Evolutionary conservation across 2,797 vertebrate genomes (phyloP), one percentile per base, ranked within the genome.

Genomic region (Notolabrus celidotus): DNA sequence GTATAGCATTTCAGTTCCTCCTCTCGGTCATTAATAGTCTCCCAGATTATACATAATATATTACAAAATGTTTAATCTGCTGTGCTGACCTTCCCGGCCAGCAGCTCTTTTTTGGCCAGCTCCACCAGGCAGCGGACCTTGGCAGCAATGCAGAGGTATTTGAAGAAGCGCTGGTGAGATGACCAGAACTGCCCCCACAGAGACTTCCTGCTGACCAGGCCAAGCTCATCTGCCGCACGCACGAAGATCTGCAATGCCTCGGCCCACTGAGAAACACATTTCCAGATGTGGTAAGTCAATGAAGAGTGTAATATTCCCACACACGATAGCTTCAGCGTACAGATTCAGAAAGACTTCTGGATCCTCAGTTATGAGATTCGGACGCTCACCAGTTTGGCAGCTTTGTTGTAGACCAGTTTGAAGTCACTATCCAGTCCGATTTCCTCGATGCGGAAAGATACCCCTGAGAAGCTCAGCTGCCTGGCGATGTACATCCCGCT

Each of bases 131-230:
- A 94, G 67, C 92, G 96, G 77, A 99, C 96, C 73, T 99, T 99
- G 82, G 98, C 97, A 0, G 98, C 98, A 0, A 99, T 97, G 75
- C 98, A 99, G 74, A 99, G 96, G 86, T 99, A 99, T 93, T 99
- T 99, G 93, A 99, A 99, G 94, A 99, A 99, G 79, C 98, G 96
- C 87, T 99, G 98, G 74, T 99, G 98, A 36, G 98, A 96, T 0
- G 98, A 97, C 98, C 98, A 99, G 92, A 99, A 99, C 92, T 99
- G 98, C 10, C 97, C 98, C 98, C 98, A 99, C 47, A 99, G 89
- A 0, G 98, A 96, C 78, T 99, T 99, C 67, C 96, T 96, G 23
- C 96, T 98, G 79, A 96, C 96, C 91, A 99, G 84, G 64, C 96
- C 95, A 7, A 99, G 93, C 71, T 93, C 93, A 68, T 99, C 96